Evolutionary conservation across 2,888 invertebrate species (phyloP).

Genomic region (Sinelater perroti): DNA sequence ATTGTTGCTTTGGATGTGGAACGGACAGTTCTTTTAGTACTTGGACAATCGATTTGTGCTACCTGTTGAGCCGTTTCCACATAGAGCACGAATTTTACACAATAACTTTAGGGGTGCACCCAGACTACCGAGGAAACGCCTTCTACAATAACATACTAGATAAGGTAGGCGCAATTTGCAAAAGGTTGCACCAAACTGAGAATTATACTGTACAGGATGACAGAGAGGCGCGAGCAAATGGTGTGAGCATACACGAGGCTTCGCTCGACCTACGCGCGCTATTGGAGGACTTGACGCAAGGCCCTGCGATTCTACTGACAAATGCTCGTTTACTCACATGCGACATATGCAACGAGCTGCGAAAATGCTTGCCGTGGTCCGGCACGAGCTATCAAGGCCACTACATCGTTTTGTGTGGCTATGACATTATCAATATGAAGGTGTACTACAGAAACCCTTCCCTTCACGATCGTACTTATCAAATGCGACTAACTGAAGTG

Average conservation of each 20-base stretch:
- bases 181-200: too few relatives aligned
- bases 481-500: background rate
- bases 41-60: constrained; percentile 85
- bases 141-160: constrained; percentile 68
- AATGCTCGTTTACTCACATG: constrained; percentile 76
- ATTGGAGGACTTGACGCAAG: constrained; percentile 66
- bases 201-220: too few relatives aligned
- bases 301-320: constrained; percentile 73
- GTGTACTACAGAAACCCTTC: constrained; percentile 78
- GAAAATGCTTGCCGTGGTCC: constrained; percentile 60
- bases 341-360: constrained; percentile 70
- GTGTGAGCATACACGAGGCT: constrained; percentile 64
- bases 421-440: constrained; percentile 61
- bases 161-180: too few relatives aligned
- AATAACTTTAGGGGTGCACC: constrained; percentile 74
- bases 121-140: constrained; percentile 67
- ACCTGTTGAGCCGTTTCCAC: constrained; percentile 71
- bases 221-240: constrained; percentile 62
- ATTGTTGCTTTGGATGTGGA: too few relatives aligned
- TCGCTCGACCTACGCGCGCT: constrained; percentile 65
- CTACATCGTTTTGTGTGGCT: constrained; percentile 75
- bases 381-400: constrained; percentile 69
- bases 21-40: constrained; percentile 69
- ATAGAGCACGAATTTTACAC: constrained; percentile 72
- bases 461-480: constrained; percentile 64